Conservation (phyloP, 2,888 invertebrate genomes). For the Lepidochrysops patricia region DNA sequence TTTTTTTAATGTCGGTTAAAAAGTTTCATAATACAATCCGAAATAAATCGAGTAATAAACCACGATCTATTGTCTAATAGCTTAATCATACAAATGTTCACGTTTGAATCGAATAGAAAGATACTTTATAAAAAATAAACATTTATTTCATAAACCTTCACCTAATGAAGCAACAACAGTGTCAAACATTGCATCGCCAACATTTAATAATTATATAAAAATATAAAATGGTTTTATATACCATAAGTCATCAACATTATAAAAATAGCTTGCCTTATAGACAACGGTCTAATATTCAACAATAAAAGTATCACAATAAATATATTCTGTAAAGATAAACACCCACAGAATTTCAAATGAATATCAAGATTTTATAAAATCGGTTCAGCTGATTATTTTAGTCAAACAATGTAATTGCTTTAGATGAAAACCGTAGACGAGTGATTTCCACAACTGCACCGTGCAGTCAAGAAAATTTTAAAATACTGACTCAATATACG, state of each 20-base stretch:
- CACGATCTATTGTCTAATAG: background rate
- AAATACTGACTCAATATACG: too few species aligned
- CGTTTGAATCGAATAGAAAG: background rate
- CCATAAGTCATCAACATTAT: background rate
- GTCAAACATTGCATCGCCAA: constrained; percentile 9
- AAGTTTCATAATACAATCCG: background rate
- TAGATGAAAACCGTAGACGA: too few species aligned
- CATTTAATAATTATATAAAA: background rate
- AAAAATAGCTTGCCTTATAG: background rate
- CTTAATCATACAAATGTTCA: background rate
- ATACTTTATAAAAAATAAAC: background rate
- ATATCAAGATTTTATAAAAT: too few species aligned
- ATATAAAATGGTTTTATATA: background rate
- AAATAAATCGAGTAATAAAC: too few species aligned
- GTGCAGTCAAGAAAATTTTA: background rate
- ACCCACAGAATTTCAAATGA: too few species aligned
- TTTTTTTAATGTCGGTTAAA: too few species aligned
- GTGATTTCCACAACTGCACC: too few species aligned
- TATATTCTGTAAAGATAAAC: too few species aligned
- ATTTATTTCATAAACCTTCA: constrained; percentile 14
- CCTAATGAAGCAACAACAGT: constrained; percentile 16
- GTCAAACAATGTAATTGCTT: too few species aligned
- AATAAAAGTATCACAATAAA: too few species aligned
- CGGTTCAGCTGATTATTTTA: too few species aligned
- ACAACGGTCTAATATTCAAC: too few species aligned